Evolutionary conservation across 2,797 vertebrate genomes (phyloP).

Genomic region (Paedocypris micromegethes): DNA sequence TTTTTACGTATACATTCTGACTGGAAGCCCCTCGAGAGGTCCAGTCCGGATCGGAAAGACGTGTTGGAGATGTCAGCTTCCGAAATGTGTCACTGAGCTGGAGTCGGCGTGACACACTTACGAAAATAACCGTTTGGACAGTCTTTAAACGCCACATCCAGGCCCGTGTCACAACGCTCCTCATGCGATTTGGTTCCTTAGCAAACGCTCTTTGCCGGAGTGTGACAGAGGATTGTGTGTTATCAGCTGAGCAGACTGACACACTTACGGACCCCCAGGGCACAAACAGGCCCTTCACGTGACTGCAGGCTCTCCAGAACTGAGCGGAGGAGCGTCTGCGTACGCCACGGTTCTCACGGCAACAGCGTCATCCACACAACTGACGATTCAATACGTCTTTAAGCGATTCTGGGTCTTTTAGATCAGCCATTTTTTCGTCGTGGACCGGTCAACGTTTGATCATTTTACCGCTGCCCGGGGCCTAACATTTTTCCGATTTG

Average conservation of each 20-base stretch:
- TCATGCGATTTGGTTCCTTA: conserved; percentile 52
- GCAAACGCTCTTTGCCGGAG: conserved; percentile 64
- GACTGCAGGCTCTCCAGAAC: conserved; percentile 59
- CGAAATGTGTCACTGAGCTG: conserved; percentile 23
- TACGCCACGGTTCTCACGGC: too few relatives aligned
- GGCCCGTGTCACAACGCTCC: conserved; percentile 51
- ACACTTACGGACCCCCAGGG: conserved; percentile 58
- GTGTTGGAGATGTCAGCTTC: conserved; percentile 16
- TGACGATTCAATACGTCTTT: too few relatives aligned
- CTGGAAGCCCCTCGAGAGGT: too few relatives aligned
- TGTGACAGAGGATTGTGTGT: conserved; percentile 62
- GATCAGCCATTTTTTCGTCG: too few relatives aligned
- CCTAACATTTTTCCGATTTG: too few relatives aligned
- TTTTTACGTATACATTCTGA: too few relatives aligned
- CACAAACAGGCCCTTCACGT: conserved; percentile 53
- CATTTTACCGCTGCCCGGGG: too few relatives aligned
- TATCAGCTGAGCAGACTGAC: conserved; percentile 69
- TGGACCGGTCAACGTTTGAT: too few relatives aligned
- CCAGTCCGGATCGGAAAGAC: neutral
- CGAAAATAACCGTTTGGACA: conserved; percentile 40
- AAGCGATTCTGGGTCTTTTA: too few relatives aligned
- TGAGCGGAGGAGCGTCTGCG: conserved; percentile 14
- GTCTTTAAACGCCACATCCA: conserved; percentile 49
- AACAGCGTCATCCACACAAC: too few relatives aligned
- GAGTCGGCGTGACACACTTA: conserved; percentile 53